These are phyloP conservation scores for Platichthys flesus DNA, from an alignment of 2,113 vertebrate species.

Conservation along the genomic window DNA sequence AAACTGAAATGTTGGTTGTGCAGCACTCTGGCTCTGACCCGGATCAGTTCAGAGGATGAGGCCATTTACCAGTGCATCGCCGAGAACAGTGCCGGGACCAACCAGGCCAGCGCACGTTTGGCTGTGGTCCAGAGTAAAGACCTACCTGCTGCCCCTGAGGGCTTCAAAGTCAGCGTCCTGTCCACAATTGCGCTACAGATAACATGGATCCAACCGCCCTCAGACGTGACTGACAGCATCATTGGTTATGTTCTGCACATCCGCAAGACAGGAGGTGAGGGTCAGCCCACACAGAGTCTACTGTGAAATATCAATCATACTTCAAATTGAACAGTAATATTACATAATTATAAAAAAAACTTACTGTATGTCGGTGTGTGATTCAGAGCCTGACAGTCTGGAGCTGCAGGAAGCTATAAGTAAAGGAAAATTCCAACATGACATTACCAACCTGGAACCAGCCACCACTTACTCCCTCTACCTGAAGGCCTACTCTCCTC, in stretches of 20 bases:
- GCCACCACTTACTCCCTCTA: constrained; percentile 82
- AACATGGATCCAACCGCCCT: constrained; percentile 70
- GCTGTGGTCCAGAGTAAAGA: constrained; percentile 73
- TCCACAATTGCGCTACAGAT: constrained; percentile 73
- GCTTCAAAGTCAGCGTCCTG: constrained; percentile 58
- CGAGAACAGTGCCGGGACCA: constrained; percentile 82
- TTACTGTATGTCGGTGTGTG: constrained; percentile 18
- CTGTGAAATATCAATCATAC: not conserved
- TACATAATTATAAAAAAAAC: not conserved
- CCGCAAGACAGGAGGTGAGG: constrained; percentile 76
- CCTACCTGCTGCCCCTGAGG: constrained; percentile 59
- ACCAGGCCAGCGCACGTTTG: constrained; percentile 84
- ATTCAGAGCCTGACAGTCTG: constrained; percentile 76
- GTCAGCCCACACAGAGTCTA: not conserved
- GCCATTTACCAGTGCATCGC: constrained; percentile 86
- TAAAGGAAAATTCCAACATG: constrained; percentile 79
- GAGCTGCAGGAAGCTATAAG: constrained; percentile 86
- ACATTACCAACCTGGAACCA: constrained; percentile 79
- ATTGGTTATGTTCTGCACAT: constrained; percentile 84
- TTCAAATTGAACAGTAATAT: not conserved
- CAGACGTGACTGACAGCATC: constrained; percentile 66
- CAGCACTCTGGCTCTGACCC: constrained; percentile 83
- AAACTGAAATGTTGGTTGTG: too few relatives aligned
- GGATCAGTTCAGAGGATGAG: constrained; percentile 75
- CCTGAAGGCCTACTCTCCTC: constrained; percentile 79